These are phyloP conservation scores for Fistularia commersonii DNA, from an alignment of 2,797 vertebrate species.

Conservation along the genomic window DNA sequence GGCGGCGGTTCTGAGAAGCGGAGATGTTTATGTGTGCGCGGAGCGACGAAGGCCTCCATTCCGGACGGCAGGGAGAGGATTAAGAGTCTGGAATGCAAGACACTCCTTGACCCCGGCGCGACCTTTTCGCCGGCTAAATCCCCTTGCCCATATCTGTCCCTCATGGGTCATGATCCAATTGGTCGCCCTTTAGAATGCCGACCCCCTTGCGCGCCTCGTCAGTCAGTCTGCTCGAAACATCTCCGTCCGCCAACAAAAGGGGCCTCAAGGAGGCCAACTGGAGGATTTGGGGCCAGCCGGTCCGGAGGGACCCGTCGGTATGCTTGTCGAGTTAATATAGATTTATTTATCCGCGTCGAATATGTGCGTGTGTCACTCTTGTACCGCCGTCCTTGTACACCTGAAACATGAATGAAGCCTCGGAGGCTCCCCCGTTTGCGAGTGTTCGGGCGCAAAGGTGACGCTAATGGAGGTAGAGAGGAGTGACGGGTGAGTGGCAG, in stretches of 20 bases:
- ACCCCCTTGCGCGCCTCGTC: slow-evolving; percentile 64
- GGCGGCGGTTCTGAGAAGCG: slow-evolving; percentile 25
- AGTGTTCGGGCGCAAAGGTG: slow-evolving; percentile 59
- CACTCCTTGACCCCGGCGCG: slow-evolving; percentile 67
- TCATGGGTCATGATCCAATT: slow-evolving; percentile 78
- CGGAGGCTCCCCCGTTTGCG: slow-evolving; percentile 64
- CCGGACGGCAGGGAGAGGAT: slow-evolving; percentile 69
- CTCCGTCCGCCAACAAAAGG: slow-evolving; percentile 49
- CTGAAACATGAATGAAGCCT: slow-evolving; percentile 74
- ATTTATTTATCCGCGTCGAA: slow-evolving; percentile 37
- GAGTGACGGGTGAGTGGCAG: slow-evolving; percentile 69
- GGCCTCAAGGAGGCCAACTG: slow-evolving; percentile 48
- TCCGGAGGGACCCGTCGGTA: too few species aligned
- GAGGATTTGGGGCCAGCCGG: too few species aligned
- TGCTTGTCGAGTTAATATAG: slow-evolving; percentile 33
- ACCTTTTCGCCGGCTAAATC: slow-evolving; percentile 74
- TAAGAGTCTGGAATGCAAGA: slow-evolving; percentile 74
- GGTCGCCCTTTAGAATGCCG: slow-evolving; percentile 72
- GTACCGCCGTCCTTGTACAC: slow-evolving; percentile 65
- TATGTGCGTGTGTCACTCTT: slow-evolving; percentile 44
- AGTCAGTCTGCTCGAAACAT: slow-evolving; percentile 59
- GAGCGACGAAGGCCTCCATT: slow-evolving; percentile 48
- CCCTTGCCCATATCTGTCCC: slow-evolving; percentile 75
- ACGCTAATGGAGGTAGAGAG: slow-evolving; percentile 68
- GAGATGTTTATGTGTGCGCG: slow-evolving; percentile 43